Base-by-base conservation (phyloP, 1,140 invertebrate genomes). In the Hycleus cichorii region DNA sequence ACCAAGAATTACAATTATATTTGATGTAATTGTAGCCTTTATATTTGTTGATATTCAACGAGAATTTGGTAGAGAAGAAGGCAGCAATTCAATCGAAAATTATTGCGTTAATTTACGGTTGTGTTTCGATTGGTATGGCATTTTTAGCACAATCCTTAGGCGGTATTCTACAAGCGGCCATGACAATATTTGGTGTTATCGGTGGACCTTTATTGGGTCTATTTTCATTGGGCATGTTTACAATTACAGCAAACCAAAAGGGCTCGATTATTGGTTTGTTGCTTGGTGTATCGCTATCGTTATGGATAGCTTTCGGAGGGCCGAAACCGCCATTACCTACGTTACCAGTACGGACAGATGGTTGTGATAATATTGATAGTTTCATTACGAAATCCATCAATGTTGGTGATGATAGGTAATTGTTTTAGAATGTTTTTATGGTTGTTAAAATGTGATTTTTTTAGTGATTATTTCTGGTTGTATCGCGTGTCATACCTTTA, bases 401-500 rank as follows among this genome's bases (percentile, higher is more conserved):
- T 3, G 25, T 5, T 39, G 39, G 25, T 18, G 25, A 26, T 50
- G 38, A 52, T 56, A 39, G 49, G 45, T 58, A 57, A 47, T 58
- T 52, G 9, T 72, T 71, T 39, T 26, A 24, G 18, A 12, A 12
- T 26, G 45, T 25, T 58, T 57, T 51, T 58, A 48, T 7, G 69
- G 70, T 68, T 60, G 65, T 24, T 27, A 10, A 55, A 32, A 62
- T 47, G 64, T 57, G 43, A 44, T 72, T 70, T 18, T n/a, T 18
- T 27, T 49, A 71, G 68, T 48, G 70, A 82, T 25, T 86, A 85
- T 64, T 81, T 85, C 67, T 85, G 83, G 69, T 68, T 88, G 9
- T 89, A 91, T 67, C 78, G 84, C 57, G 77, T 96, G 9, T 95
- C 92, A 0, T 96, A 95, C 69, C 82, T 94, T 80, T 96, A 92